Base-by-base conservation (phyloP, 2,888 invertebrate species). In the Tridacna gigas region DNA sequence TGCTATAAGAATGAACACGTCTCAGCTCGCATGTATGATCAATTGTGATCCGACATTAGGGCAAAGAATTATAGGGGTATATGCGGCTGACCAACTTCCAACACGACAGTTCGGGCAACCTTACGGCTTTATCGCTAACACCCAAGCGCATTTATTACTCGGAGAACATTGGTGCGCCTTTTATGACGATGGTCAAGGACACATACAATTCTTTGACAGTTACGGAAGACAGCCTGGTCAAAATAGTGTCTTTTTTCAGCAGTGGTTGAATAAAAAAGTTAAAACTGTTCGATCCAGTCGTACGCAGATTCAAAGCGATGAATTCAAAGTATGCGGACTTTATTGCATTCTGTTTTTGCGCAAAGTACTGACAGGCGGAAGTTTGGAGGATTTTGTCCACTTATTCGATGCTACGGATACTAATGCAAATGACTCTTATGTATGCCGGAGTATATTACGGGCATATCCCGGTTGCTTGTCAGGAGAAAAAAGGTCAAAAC, bases 101-200 rank as follows among this genome's bases (percentile, higher is more conserved):
- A 75, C 18, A 51, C 12, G 0, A 63, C 20, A 60, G 28, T 47
- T 69, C 25, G 61, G 22, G 18, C 3, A 9, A 25, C 71, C 79
- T 26, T 79, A 60, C 51, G 83, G 71, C 13, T 79, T 82, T 22
- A 76, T 82, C n/a, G 74, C 76, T 1, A 82, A 82, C 47, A 82
- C 78, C 47, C 60, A 82, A 28, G 13, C 7, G 15, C 82, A 79
- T 51, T 25, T 18, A 28, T 22, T 28, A 63, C 69, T 61, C 7
- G 82, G 82, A 65, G 37, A 60, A 48, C 82, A 82, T n/a, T 82
- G 82, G 82, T 79, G 79, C 65, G 79, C 79, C 0, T 79, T 83
- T 66, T 79, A 71, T 28, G 61, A 74, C 45, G 79, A 83, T 66
- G 66, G 65, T 15, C 47, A 20, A 20, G 82, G 77, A 37, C 28